These are phyloP conservation scores for Cariama cristata DNA, from an alignment of 2,113 vertebrate species.

Conservation along the genomic window DNA sequence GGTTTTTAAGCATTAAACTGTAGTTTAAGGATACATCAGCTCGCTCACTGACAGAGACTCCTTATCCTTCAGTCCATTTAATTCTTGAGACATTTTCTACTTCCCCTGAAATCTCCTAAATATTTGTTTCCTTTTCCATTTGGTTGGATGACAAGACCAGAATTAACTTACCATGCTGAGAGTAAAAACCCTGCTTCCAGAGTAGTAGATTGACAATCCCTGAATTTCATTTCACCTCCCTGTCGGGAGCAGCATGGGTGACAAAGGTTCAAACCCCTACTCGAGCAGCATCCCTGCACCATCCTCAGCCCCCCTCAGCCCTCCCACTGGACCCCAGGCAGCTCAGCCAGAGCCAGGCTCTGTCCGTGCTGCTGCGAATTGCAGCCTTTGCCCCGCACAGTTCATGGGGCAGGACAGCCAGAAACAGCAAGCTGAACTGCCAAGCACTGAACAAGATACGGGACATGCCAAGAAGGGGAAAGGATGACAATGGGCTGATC, in stretches of 20 bases:
- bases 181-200: neutral
- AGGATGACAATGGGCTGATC: neutral
- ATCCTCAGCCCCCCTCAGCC: neutral
- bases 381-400: neutral
- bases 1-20: neutral
- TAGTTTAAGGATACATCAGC: neutral
- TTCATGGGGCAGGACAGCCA: neutral
- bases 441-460: neutral
- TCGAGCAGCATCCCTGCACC: neutral
- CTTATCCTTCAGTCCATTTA: neutral
- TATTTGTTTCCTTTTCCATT: neutral
- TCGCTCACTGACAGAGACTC: neutral
- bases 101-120: neutral
- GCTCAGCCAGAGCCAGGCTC: neutral
- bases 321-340: fast-evolving
- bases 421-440: neutral
- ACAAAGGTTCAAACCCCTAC: neutral
- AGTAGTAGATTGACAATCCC: neutral
- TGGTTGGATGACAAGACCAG: neutral
- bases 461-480: neutral
- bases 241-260: fast-evolving
- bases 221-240: neutral
- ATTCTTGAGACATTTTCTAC: neutral
- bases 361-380: neutral
- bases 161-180: neutral